phyloP scores from a whole-genome alignment of 2,113 vertebrate species.

The Pangasianodon hypophthalmus region DNA sequence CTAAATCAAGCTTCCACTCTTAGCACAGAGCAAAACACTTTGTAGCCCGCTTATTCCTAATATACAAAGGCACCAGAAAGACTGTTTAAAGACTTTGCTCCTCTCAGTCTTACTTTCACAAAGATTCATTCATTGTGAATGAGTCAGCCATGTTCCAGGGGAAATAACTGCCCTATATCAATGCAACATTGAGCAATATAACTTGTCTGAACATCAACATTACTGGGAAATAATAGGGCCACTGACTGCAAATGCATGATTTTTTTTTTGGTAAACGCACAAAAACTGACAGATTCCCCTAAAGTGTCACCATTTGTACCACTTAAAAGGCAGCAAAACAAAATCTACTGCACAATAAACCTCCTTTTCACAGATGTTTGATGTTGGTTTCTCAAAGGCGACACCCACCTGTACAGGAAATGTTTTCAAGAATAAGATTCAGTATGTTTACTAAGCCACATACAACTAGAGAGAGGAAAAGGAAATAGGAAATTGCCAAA shows the following conservation, averaged over 20 bases:
- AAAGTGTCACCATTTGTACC: neutral
- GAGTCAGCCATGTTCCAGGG: slow-evolving; percentile 15
- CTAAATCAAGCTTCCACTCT: neutral
- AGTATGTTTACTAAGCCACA: slow-evolving; percentile 4
- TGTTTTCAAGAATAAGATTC: slow-evolving; percentile 13
- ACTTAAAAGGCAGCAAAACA: neutral
- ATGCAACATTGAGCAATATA: neutral
- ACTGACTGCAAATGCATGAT: neutral
- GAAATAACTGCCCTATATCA: slow-evolving; percentile 18
- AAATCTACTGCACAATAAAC: neutral
- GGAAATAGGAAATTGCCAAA: neutral
- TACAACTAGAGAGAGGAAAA: neutral
- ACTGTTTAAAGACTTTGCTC: neutral
- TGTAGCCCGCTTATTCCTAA: neutral
- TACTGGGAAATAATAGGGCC: neutral
- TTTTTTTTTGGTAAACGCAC: neutral
- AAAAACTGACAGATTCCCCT: neutral
- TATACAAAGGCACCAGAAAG: neutral
- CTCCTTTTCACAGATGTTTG: slow-evolving; percentile 5
- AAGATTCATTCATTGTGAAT: neutral
- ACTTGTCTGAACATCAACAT: neutral
- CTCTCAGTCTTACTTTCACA: slow-evolving; percentile 22
- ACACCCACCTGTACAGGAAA: slow-evolving; percentile 40
- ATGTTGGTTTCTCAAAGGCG: slow-evolving; percentile 11
- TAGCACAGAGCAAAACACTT: neutral